These are phyloP conservation scores for Danio jaintianensis DNA, from an alignment of 2,797 vertebrate species.

Conservation along the genomic window DNA sequence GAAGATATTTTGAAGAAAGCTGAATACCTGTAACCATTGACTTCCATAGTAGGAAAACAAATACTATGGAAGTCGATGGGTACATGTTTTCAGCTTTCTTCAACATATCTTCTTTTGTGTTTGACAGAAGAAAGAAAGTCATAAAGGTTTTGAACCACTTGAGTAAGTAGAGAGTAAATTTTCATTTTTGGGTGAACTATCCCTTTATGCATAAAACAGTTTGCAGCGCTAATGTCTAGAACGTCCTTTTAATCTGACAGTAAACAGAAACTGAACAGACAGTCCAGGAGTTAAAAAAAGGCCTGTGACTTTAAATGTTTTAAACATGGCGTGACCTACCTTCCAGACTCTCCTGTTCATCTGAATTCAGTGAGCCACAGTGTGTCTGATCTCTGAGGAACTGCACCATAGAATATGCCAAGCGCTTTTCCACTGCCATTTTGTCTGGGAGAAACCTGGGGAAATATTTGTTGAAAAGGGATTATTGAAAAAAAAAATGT, in stretches of 20 bases:
- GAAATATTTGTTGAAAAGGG: not conserved
- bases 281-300: not conserved
- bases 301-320: conserved; percentile 14
- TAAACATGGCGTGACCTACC: conserved; percentile 74
- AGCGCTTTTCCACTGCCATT: conserved; percentile 93
- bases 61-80: too few species aligned
- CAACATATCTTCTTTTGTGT: too few species aligned
- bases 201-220: too few species aligned
- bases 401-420: conserved; percentile 95
- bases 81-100: too few species aligned
- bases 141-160: too few species aligned
- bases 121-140: too few species aligned
- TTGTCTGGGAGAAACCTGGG: conserved; percentile 56
- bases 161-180: too few species aligned
- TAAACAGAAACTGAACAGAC: conserved; percentile 1
- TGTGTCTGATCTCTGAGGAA: conserved; percentile 96
- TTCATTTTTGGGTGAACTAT: too few species aligned
- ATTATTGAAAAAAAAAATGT: not conserved
- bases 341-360: conserved; percentile 98
- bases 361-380: conserved; percentile 88
- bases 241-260: not conserved
- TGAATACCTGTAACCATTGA: too few species aligned
- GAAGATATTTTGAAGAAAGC: too few species aligned
- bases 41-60: too few species aligned
- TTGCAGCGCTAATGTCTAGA: not conserved